A percentile compares a stretch with the other conserved stretches of the same genome.
Conservation (phyloP, 2,888 invertebrate species). For the Drosophila pegasa region DNA sequence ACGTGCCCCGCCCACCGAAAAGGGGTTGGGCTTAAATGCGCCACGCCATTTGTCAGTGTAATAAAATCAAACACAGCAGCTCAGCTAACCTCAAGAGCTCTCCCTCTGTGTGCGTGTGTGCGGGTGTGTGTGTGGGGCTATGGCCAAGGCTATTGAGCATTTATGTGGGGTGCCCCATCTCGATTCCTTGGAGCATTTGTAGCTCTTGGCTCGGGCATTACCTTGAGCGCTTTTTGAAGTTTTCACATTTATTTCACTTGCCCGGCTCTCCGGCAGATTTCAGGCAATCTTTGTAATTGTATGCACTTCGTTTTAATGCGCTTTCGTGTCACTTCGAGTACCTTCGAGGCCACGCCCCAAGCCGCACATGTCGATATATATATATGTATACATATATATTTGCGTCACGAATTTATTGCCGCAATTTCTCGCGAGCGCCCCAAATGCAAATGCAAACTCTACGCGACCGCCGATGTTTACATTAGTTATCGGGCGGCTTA, state of each 20-base stretch:
- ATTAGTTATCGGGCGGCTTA: conserved; percentile 80
- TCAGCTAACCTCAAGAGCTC: conserved; percentile 68
- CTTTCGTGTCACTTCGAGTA: conserved; percentile 65
- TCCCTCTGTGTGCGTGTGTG: background rate
- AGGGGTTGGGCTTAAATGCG: conserved; percentile 75
- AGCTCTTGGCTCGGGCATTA: conserved; percentile 68
- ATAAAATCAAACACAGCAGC: conserved; percentile 78
- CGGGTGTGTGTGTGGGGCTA: conserved; percentile 2
- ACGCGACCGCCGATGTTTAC: conserved; percentile 74
- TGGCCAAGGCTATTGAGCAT: conserved; percentile 66
- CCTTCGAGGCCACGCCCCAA: conserved; percentile 16
- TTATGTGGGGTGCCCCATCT: conserved; percentile 68
- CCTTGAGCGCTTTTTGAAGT: conserved; percentile 79
- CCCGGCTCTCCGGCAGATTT: conserved; percentile 52
- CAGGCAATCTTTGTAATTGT: conserved; percentile 79
- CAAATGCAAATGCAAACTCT: conserved; percentile 79
- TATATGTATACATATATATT: conserved; percentile 33
- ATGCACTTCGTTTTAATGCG: conserved; percentile 78
- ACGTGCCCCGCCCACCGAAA: conserved; percentile 11
- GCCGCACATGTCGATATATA: conserved; percentile 66
- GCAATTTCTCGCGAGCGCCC: conserved; percentile 74
- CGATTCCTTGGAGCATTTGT: conserved; percentile 69
- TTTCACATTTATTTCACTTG: conserved; percentile 78
- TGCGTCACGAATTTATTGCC: conserved; percentile 76
- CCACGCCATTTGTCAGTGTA: conserved; percentile 81